Evolutionary conservation across 2,113 vertebrate species (phyloP).

Genomic region (Stomatorhinus ivindoensis): DNA sequence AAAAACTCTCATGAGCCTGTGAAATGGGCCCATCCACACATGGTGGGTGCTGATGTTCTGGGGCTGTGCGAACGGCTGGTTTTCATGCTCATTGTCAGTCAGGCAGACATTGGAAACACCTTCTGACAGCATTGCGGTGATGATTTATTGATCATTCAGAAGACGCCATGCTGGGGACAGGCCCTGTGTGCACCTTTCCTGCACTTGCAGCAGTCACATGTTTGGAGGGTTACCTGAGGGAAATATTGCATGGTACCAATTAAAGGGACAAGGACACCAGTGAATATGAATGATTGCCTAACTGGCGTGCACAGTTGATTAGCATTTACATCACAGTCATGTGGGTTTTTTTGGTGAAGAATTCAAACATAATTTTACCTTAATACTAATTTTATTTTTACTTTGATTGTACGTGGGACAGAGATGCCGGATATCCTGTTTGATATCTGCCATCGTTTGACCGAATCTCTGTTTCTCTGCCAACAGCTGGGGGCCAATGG

Average conservation of each 20-base stretch:
- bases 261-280: not conserved
- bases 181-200: too few relatives aligned
- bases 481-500: conserved; percentile 90
- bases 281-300: not conserved
- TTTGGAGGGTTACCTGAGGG: not conserved
- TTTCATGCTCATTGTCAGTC: not conserved
- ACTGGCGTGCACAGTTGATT: not conserved
- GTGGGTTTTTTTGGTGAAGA: not conserved
- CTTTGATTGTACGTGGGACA: not conserved
- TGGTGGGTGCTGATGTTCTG: too few relatives aligned
- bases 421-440: not conserved
- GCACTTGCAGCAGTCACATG: not conserved
- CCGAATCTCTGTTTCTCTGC: conserved; percentile 21
- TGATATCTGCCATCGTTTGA: not conserved
- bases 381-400: not conserved
- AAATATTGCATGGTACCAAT: not conserved
- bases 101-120: not conserved
- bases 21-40: not conserved
- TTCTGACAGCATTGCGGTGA: not conserved
- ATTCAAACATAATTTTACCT: not conserved
- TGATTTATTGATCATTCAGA: not conserved
- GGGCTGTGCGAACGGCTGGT: not conserved
- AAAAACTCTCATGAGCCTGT: not conserved
- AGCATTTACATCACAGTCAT: not conserved
- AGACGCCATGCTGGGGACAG: not conserved